phyloP scores from a whole-genome alignment of 2,888 invertebrate species.

The Epinotia ramella region DNA sequence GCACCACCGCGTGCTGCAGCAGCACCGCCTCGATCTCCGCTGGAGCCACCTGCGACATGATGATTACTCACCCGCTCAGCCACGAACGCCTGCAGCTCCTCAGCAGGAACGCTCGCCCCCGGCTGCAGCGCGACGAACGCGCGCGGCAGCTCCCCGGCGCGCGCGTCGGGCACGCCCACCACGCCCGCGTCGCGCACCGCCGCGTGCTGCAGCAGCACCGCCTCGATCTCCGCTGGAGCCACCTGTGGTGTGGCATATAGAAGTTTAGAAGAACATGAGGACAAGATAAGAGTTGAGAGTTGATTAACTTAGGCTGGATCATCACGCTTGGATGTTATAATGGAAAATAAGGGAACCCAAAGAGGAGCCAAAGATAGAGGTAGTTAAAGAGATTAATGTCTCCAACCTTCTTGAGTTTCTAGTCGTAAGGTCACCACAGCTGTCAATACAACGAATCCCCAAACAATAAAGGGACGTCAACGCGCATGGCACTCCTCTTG shows the following conservation, averaged over 20 bases:
- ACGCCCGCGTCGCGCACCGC: slow-evolving; percentile 92
- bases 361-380: too few relatives aligned
- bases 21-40: slow-evolving; percentile 94
- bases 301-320: too few relatives aligned
- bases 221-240: slow-evolving; percentile 95
- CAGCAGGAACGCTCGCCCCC: slow-evolving; percentile 76
- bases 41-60: slow-evolving; percentile 92
- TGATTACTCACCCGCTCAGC: slow-evolving; percentile 80
- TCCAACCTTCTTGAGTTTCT: too few relatives aligned
- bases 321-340: too few relatives aligned
- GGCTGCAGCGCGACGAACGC: slow-evolving; percentile 89
- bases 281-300: too few relatives aligned
- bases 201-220: slow-evolving; percentile 89
- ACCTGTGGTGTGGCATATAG: slow-evolving; percentile 75
- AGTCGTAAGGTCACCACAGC: too few relatives aligned
- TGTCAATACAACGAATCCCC: too few relatives aligned
- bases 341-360: too few relatives aligned
- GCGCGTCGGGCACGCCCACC: slow-evolving; percentile 88
- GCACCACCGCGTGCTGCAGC: slow-evolving; percentile 88
- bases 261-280: neutral
- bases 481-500: too few relatives aligned
- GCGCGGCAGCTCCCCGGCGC: slow-evolving; percentile 89
- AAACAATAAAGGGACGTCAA: too few relatives aligned
- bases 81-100: slow-evolving; percentile 85
- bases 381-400: too few relatives aligned